Conservation (phyloP, 2,888 invertebrate species). For the Leucophora obtusa region DNA sequence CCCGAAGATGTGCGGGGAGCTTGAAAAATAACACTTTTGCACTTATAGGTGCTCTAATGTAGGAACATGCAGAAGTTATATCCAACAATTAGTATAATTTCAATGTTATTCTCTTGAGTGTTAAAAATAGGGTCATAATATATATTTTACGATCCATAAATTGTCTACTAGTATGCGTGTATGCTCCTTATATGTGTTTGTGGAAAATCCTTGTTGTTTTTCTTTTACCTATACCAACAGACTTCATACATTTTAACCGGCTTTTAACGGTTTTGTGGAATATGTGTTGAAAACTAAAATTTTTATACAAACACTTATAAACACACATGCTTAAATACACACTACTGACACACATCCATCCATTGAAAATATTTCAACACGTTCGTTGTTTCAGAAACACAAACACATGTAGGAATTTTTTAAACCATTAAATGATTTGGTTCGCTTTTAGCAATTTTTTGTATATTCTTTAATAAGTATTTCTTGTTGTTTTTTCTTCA, state of each 20-base stretch:
- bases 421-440: conserved; percentile 23
- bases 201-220: background rate
- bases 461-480: conserved; percentile 9
- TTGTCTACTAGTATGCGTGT: background rate
- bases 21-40: no score
- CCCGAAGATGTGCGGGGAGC: no score
- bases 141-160: background rate
- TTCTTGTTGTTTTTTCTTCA: conserved; percentile 4
- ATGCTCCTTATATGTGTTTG: background rate
- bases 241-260: conserved; percentile 5
- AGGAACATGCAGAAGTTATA: background rate
- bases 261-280: conserved; percentile 16
- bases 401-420: background rate
- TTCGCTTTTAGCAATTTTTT: conserved; percentile 12
- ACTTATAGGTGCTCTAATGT: no score
- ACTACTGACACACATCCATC: conserved; percentile 19
- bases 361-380: background rate
- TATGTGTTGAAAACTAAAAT: conserved; percentile 4
- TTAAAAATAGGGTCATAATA: conserved; percentile 39
- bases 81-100: conserved; percentile 10
- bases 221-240: background rate
- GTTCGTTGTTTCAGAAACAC: background rate
- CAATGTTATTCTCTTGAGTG: conserved; percentile 34
- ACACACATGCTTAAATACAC: background rate
- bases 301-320: background rate